Conservation (phyloP, 2,797 vertebrate species). For the Sardinella longiceps region DNA sequence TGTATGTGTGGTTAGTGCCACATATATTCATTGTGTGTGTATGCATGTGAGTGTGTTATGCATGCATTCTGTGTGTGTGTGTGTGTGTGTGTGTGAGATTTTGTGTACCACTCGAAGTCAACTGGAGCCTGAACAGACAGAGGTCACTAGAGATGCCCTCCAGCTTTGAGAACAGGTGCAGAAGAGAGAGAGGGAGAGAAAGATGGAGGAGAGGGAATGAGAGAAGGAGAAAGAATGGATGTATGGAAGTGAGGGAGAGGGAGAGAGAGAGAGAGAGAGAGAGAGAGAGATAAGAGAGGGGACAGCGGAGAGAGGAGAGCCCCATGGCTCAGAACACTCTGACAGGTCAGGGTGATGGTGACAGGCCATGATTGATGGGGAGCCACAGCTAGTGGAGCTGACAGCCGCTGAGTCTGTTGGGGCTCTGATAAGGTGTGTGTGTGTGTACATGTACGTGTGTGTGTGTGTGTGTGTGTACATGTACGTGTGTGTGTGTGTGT, state of each 20-base stretch:
- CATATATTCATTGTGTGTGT: neutral
- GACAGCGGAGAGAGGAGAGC: neutral
- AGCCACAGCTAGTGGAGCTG: constrained; percentile 26
- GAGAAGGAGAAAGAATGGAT: neutral
- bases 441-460: constrained; percentile 26
- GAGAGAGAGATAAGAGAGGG: neutral
- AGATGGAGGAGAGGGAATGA: neutral
- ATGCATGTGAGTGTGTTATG: neutral
- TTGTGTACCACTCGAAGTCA: neutral
- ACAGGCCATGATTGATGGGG: constrained; percentile 36
- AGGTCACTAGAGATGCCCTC: constrained; percentile 9
- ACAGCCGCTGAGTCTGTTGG: constrained; percentile 46
- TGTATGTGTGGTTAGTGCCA: neutral
- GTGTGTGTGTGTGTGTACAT: constrained; percentile 1
- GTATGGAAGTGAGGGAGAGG: neutral
- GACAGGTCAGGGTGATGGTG: constrained; percentile 28
- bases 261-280: neutral
- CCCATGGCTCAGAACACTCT: neutral
- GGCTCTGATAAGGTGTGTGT: constrained; percentile 53
- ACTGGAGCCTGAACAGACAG: neutral
- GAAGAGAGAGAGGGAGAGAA: constrained; percentile 49
- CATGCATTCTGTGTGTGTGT: neutral
- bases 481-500: constrained; percentile 5
- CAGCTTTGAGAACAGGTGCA: constrained; percentile 6
- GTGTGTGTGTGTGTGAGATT: neutral